Conservation (phyloP, 2,113 vertebrate species). For the Ranitomeya imitator region DNA sequence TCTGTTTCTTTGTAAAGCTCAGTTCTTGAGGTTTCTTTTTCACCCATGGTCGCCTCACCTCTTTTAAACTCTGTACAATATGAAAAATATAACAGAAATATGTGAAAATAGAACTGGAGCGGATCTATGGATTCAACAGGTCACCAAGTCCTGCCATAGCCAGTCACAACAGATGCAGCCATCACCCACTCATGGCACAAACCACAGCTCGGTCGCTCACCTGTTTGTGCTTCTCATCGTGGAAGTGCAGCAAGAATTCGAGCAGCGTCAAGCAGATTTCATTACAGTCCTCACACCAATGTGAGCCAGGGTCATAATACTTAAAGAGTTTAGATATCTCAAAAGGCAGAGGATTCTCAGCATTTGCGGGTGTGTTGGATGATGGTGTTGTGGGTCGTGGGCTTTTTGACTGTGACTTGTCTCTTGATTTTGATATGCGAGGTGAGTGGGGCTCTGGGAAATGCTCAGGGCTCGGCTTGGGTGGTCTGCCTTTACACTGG, state of each 20-base stretch:
- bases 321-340: conserved; percentile 79
- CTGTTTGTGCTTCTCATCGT: conserved; percentile 92
- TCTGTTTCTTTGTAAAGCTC: conserved; percentile 72
- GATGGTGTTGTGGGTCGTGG: conserved; percentile 65
- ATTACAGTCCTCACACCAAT: conserved; percentile 98
- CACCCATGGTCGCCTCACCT: conserved; percentile 93
- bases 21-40: conserved; percentile 72
- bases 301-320: conserved; percentile 94
- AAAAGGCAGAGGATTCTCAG: conserved; percentile 59
- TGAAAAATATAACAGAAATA: conserved; percentile 58
- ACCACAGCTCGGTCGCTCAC: conserved; percentile 72
- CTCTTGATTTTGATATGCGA: conserved; percentile 56
- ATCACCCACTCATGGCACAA: neutral
- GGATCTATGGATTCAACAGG: neutral
- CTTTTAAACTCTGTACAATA: conserved; percentile 88
- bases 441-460: neutral
- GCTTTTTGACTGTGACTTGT: conserved; percentile 69
- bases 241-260: conserved; percentile 97
- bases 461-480: neutral
- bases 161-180: neutral
- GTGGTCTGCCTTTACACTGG: neutral
- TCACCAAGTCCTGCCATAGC: no score
- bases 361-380: conserved; percentile 64
- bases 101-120: neutral
- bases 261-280: conserved; percentile 91